Conservation (phyloP, 2,888 invertebrate species). For the Volucella bombylans region DNA sequence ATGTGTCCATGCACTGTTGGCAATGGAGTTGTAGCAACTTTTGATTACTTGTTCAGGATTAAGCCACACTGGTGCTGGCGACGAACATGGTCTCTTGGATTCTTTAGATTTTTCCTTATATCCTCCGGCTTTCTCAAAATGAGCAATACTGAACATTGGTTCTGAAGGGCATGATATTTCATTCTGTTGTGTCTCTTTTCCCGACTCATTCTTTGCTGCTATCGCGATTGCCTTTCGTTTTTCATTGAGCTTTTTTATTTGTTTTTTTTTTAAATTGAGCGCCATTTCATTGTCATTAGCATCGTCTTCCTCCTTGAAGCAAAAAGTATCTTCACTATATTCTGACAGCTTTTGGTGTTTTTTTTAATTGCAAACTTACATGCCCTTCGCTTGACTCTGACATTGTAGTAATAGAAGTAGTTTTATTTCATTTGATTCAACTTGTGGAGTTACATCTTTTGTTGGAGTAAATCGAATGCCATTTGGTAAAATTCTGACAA, state of each 20-base stretch:
- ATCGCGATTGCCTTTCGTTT: no score
- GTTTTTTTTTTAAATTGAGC: neutral
- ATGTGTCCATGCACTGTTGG: no score
- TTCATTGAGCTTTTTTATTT: no score
- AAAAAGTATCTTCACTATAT: no score
- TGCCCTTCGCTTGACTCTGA: slow-evolving; percentile 33
- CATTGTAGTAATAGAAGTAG: neutral
- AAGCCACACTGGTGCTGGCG: slow-evolving; percentile 29
- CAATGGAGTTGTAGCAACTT: slow-evolving; percentile 35
- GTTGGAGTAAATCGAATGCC: no score
- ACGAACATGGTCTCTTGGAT: slow-evolving; percentile 3
- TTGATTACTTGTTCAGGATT: no score
- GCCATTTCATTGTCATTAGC: no score
- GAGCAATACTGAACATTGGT: slow-evolving; percentile 64
- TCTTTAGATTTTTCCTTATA: slow-evolving; percentile 30
- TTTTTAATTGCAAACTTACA: slow-evolving; percentile 49
- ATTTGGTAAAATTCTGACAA: no score
- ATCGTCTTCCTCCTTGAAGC: no score
- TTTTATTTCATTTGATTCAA: no score
- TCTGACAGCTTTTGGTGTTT: slow-evolving; percentile 64
- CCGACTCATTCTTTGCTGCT: no score
- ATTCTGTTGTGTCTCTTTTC: no score
- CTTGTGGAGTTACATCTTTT: neutral
- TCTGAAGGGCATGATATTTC: slow-evolving; percentile 58
- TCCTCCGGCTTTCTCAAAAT: slow-evolving; percentile 52